Conservation (phyloP, 2,113 vertebrate genomes). For the Morone saxatilis region DNA sequence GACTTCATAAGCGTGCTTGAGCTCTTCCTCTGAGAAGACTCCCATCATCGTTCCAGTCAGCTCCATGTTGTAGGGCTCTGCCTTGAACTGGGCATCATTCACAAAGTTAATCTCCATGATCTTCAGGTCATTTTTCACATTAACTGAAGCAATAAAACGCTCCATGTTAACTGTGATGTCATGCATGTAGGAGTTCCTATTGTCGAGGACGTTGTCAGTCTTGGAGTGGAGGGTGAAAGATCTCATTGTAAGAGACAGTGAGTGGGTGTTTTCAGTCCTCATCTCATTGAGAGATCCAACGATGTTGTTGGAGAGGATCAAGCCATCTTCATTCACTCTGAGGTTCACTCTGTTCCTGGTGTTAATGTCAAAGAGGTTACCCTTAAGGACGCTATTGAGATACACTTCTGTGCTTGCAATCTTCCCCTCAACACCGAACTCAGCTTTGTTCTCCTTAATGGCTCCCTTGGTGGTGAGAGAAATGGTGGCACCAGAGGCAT, state of each 20-base stretch:
- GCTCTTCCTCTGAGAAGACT: constrained; percentile 82
- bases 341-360: constrained; percentile 88
- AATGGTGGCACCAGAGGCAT: constrained; percentile 85
- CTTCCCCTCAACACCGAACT: constrained; percentile 88
- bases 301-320: constrained; percentile 87
- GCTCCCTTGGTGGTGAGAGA: constrained; percentile 86
- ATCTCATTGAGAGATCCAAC: constrained; percentile 87
- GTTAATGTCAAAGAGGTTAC: constrained; percentile 84
- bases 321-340: constrained; percentile 87
- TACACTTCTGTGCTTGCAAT: constrained; percentile 83
- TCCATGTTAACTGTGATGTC: constrained; percentile 86
- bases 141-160: constrained; percentile 79
- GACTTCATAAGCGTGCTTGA: constrained; percentile 89
- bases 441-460: constrained; percentile 85
- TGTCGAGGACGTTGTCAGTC: constrained; percentile 87
- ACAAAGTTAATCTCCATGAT: constrained; percentile 82
- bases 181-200: constrained; percentile 90
- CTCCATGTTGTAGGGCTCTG: constrained; percentile 86
- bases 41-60: constrained; percentile 87
- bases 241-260: constrained; percentile 83
- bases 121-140: constrained; percentile 87
- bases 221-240: constrained; percentile 86
- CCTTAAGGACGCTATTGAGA: constrained; percentile 84
- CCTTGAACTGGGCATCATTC: constrained; percentile 86
- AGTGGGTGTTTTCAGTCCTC: constrained; percentile 86